These are phyloP conservation scores for Bryconaethiops microstoma DNA, from an alignment of 2,797 vertebrate species.

Conservation along the genomic window DNA sequence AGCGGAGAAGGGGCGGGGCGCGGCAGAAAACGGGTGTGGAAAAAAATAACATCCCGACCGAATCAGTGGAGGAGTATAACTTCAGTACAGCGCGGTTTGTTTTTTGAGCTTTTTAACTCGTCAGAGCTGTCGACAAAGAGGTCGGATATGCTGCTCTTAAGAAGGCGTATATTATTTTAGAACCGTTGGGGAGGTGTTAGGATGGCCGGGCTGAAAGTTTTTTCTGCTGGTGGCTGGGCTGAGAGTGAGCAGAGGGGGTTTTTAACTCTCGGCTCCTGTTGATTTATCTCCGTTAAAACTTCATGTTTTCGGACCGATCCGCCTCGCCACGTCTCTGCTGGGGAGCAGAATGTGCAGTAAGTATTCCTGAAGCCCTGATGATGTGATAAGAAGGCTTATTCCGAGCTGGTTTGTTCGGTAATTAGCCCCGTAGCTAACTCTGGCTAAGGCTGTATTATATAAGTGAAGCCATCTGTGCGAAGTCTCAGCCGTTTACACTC, in stretches of 20 bases:
- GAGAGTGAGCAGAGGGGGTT: constrained; percentile 42
- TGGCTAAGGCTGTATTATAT: constrained; percentile 24
- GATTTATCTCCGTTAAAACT: constrained; percentile 14
- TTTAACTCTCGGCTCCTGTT: constrained; percentile 16
- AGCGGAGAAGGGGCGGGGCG: background rate
- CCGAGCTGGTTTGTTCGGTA: constrained; percentile 26
- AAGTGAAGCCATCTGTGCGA: background rate
- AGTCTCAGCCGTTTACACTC: background rate
- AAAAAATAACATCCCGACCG: background rate
- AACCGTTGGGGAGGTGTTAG: background rate
- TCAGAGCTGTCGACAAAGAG: background rate
- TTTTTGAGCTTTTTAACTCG: background rate
- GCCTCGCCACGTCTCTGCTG: background rate
- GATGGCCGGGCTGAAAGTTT: constrained; percentile 31
- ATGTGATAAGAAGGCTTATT: background rate
- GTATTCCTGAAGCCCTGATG: background rate
- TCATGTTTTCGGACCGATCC: background rate
- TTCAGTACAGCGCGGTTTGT: background rate
- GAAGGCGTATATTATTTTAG: too few species aligned
- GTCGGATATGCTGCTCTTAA: background rate
- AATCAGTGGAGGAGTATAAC: background rate
- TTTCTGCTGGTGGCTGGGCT: constrained; percentile 19
- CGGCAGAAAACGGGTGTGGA: background rate
- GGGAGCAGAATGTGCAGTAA: constrained; percentile 19
- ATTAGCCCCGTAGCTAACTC: constrained; percentile 39